Evolutionary conservation across 2,888 invertebrate genomes (phyloP).

Genomic region (Cylloceria caligata): DNA sequence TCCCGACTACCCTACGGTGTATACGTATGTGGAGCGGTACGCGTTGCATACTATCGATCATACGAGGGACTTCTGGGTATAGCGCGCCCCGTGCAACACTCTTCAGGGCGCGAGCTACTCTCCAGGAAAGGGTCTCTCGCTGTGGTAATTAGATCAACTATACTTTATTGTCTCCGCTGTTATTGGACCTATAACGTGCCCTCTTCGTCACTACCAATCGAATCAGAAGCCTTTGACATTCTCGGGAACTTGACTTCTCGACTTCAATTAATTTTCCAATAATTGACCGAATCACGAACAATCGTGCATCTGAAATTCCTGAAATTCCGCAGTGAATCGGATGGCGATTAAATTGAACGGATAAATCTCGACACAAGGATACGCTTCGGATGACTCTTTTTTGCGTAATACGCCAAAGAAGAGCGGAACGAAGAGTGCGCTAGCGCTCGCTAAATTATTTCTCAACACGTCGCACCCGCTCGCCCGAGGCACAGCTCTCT

Average conservation of each 20-base stretch:
- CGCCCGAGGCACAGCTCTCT: conserved; percentile 49
- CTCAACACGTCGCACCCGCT: conserved; percentile 67
- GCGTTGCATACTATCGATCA: conserved; percentile 48
- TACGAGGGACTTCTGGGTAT: conserved; percentile 14
- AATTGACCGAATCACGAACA: background rate
- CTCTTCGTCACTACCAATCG: background rate
- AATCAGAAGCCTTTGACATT: background rate
- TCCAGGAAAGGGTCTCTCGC: background rate
- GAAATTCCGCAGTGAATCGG: background rate
- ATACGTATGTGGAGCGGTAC: background rate
- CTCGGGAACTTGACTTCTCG: background rate
- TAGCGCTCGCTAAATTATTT: conserved; percentile 66
- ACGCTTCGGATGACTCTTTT: background rate
- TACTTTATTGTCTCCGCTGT: background rate
- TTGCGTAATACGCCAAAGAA: conserved; percentile 38
- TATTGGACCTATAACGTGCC: background rate
- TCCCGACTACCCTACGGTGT: conserved; percentile 21
- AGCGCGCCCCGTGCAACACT: background rate
- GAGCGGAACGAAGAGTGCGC: background rate
- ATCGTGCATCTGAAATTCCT: background rate
- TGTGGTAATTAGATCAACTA: background rate
- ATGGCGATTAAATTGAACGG: background rate
- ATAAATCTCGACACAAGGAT: background rate
- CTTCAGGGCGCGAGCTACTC: background rate
- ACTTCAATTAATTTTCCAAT: background rate